Conservation (phyloP, 2,888 invertebrate species). For the Cheilosia vulpina region DNA sequence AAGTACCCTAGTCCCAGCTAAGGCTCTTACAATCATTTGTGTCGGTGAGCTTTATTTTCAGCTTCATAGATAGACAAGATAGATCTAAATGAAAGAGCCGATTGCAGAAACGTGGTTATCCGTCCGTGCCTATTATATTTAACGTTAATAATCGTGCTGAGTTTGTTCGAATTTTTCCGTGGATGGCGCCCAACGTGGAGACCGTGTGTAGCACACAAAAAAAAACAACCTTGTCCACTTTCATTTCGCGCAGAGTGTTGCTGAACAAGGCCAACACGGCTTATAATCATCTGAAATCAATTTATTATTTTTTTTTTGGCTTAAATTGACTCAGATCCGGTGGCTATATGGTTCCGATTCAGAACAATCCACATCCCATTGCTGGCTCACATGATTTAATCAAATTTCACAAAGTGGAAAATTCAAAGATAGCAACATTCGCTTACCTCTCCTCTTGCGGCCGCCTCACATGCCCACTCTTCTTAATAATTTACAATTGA, state of each 20-base stretch:
- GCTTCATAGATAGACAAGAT: too few species aligned
- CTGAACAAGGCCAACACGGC: conserved; percentile 11
- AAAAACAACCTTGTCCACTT: background rate
- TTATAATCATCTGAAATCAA: conserved; percentile 52
- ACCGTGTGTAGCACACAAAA: too few species aligned
- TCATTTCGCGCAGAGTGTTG: conserved; percentile 22
- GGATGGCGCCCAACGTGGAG: too few species aligned
- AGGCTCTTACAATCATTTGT: too few species aligned
- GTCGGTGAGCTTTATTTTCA: too few species aligned
- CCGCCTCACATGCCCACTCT: background rate
- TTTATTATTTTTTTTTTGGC: conserved; percentile 42
- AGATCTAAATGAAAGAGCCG: too few species aligned
- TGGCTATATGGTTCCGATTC: background rate
- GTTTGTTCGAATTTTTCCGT: too few species aligned
- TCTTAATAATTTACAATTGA: conserved; percentile 63
- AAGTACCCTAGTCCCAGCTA: too few species aligned
- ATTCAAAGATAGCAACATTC: conserved; percentile 42
- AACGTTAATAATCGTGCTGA: too few species aligned
- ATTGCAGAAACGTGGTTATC: too few species aligned
- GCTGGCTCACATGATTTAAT: conserved; percentile 47
- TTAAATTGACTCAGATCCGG: conserved; percentile 32
- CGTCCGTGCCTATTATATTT: too few species aligned
- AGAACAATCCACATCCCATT: background rate
- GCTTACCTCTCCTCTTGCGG: background rate
- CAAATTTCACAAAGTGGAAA: conserved; percentile 43